Evolutionary conservation across 2,113 vertebrate species (phyloP).

Genomic region (Anoplopoma fimbria): DNA sequence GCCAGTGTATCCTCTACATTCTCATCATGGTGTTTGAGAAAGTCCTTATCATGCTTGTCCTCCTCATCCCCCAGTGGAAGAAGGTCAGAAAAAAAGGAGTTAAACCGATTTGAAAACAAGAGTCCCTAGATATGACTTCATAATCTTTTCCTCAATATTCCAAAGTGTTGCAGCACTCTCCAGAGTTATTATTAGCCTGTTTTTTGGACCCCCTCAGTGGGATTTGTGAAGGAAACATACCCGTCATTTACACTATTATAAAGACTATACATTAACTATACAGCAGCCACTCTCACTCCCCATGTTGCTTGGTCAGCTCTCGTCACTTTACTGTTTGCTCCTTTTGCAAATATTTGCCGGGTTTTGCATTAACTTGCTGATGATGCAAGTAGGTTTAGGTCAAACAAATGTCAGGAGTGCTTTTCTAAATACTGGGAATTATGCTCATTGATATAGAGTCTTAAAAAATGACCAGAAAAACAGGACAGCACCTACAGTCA

Average conservation of each 20-base stretch:
- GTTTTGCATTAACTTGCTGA: not conserved
- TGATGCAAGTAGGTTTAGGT: not conserved
- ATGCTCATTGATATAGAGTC: not conserved
- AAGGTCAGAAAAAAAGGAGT: constrained; percentile 84
- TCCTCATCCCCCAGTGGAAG: constrained; percentile 97
- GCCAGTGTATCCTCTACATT: constrained; percentile 97
- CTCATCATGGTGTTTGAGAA: constrained; percentile 99
- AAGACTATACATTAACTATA: too few species aligned
- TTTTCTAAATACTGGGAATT: not conserved
- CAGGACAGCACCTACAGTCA: not conserved
- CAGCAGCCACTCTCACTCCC: not conserved
- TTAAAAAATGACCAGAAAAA: not conserved
- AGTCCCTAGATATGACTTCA: not conserved
- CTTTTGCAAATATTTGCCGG: not conserved
- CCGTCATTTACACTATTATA: not conserved
- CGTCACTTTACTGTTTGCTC: not conserved
- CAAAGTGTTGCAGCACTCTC: not conserved
- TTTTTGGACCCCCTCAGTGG: not conserved
- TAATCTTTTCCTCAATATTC: not conserved
- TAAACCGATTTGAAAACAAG: not conserved
- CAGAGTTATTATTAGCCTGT: not conserved
- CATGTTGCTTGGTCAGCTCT: not conserved
- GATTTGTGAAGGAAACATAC: not conserved
- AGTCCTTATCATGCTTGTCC: constrained; percentile 93
- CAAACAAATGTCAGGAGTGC: not conserved